Percentiles rank a stretch among this genome's conserved stretches.
These are phyloP conservation scores for Platygyra sinensis DNA, from an alignment of 64 coral and sea anemone genomes.

Conservation along the genomic window DNA sequence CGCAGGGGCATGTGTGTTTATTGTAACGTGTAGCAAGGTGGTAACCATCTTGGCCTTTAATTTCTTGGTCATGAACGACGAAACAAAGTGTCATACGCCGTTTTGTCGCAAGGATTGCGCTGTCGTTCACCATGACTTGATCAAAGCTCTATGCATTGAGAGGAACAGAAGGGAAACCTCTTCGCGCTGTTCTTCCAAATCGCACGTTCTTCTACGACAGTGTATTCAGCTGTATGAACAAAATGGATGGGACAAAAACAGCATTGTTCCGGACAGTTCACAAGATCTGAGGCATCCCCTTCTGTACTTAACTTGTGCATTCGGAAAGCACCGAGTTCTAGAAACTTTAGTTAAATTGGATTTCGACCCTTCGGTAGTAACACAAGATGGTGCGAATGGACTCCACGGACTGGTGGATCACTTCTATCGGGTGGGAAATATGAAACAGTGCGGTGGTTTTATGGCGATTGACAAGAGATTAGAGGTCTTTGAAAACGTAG, in stretches of 20 bases:
- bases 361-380: constrained; percentile 47
- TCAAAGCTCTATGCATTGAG: constrained; percentile 76
- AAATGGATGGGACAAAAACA: constrained; percentile 78
- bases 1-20: not conserved
- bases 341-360: constrained; percentile 72
- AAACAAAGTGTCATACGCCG: constrained; percentile 61
- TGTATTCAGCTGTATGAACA: constrained; percentile 59
- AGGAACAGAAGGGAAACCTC: constrained; percentile 59
- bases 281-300: constrained; percentile 56
- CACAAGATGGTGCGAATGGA: constrained; percentile 56
- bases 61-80: constrained; percentile 19
- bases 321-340: constrained; percentile 73
- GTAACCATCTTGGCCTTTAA: not conserved
- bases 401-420: constrained; percentile 59
- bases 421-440: constrained; percentile 64
- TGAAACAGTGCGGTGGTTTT: constrained; percentile 47
- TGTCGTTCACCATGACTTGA: constrained; percentile 60
- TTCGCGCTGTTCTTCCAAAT: constrained; percentile 50
- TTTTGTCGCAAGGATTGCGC: constrained; percentile 66
- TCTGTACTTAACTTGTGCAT: constrained; percentile 65
- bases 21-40: not conserved
- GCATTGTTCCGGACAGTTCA: constrained; percentile 54
- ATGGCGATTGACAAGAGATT: constrained; percentile 69
- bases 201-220: constrained; percentile 70
- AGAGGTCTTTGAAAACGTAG: constrained; percentile 71